Evolutionary conservation across 2,888 invertebrate species (phyloP), one percentile per base, ranked within the genome.

Genomic region (Therioaphis trifolii): DNA sequence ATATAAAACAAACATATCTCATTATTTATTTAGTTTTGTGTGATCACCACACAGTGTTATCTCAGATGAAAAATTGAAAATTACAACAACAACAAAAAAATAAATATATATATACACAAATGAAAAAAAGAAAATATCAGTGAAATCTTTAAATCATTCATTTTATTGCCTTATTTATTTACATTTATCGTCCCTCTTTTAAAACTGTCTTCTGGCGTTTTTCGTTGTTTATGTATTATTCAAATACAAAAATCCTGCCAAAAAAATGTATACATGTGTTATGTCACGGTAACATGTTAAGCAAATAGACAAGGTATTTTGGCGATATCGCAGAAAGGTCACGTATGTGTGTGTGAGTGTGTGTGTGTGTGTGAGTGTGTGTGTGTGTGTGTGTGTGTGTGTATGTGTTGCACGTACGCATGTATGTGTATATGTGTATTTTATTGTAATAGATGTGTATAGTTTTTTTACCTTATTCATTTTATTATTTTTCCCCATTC

Each of bases 271-370:
- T 61, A 61, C 46, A 63, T 74, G 61, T 82, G 61, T 80, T 71
- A 82, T 82, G 72, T 80, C 80, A 71, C 71, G 80, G 71, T 71
- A 58, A 80, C 80, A 71, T 46, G 55, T 80, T 80, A 71, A 71
- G 71, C 71, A 80, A 61, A 80, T 40, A 71, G 71, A 66, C 80
- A 27, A 80, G 61, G 61, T 82, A 63, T 82, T 82, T 80, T 82
- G 82, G 82, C 82, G 82, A 82, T 82, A 72, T 82, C 82, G 82
- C 82, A 82, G 82, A 82, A 82, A 82, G 82, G 82, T 82, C 82
- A 82, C 35, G 63, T 82, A 24, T 82, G 78, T 78, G 40, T 58
- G 72, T 74, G 72, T 74, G 72, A 29, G 27, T 61, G 61, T 61
- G 27, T 61, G 61, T 61, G 29, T 66, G n/a, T n/a, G 21, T 40